Evolutionary conservation across 2,888 invertebrate species (phyloP), one percentile per base, ranked within the genome.

Genomic region (Phymatocera aterrima): DNA sequence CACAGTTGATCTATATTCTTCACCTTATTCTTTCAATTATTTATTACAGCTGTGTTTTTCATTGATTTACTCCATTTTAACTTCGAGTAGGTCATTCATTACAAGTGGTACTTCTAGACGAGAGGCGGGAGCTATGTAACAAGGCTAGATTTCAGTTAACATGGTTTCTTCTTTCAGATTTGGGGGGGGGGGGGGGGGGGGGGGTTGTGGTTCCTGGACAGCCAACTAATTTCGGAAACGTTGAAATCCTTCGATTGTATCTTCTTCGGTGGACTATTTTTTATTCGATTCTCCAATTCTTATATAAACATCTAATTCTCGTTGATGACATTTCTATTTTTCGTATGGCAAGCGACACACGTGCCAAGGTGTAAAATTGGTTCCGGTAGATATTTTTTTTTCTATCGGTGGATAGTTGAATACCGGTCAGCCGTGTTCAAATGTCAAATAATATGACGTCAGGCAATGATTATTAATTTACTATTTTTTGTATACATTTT

Each of bases 171-270:
- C n/a, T n/a, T n/a, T n/a, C n/a, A n/a, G n/a, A n/a, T n/a, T n/a
- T n/a, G n/a, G n/a, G n/a, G n/a, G n/a, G n/a, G n/a, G n/a, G n/a
- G n/a, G n/a, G n/a, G n/a, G n/a, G n/a, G n/a, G n/a, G n/a, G n/a
- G n/a, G 3, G 6, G 8, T 40, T 74, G 1, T n/a, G 34, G 10
- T 60, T 75, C 28, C 12, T 43, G 24, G 37, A 60, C 75, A 60
- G 57, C 57, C 75, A 60, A 75, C n/a, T 28, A 75, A 75, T 60
- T 75, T 75, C 57, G 60, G 75, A 40, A 75, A 57, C 75, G 57
- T 75, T 60, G n/a, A 24, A 34, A 72, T 68, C 54, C 8, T 51
- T 15, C 18, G 28, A 51, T 51, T 2, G 8, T 43, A 18, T 43
- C 18, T 72, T 21, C 15, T 57, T 40, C 37, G 3, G 21, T 21